Conservation (phyloP, 2,113 vertebrate genomes). For the Rattus norvegicus region DNA sequence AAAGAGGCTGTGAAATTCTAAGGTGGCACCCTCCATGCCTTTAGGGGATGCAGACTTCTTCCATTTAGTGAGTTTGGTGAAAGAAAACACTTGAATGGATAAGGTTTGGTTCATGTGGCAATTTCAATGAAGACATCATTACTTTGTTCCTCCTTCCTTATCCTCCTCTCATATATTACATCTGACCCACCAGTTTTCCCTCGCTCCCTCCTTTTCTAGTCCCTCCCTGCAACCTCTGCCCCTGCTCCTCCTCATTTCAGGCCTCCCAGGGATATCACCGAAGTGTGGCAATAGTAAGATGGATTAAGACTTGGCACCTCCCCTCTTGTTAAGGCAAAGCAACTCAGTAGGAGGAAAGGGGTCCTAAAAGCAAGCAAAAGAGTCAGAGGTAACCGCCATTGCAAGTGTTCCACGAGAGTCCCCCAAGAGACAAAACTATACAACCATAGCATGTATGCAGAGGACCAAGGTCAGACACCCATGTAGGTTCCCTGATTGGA, state of each 20-base stretch:
- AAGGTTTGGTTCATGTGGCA: conserved; percentile 47
- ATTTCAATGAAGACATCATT: conserved; percentile 9
- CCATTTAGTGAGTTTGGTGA: conserved; percentile 54
- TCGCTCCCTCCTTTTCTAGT: not conserved
- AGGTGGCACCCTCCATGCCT: conserved; percentile 20
- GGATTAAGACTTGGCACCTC: not conserved
- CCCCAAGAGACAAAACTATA: not conserved
- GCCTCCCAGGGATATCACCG: not conserved
- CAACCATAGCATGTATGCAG: not conserved
- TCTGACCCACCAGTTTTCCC: not conserved
- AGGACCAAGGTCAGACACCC: not conserved
- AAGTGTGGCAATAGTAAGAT: not conserved
- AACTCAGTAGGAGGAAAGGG: not conserved
- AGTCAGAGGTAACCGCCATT: not conserved
- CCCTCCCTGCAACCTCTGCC: not conserved
- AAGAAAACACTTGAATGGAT: conserved; percentile 32
- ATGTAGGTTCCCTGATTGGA: not conserved
- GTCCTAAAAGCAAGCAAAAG: not conserved
- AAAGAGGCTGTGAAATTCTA: conserved; percentile 48
- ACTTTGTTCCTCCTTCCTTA: not conserved
- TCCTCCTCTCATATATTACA: not conserved
- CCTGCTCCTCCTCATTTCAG: not conserved
- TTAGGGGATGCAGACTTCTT: conserved; percentile 42
- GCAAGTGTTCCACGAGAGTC: not conserved
- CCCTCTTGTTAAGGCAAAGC: not conserved